Evolutionary conservation across 2,888 invertebrate genomes (phyloP).

Genomic region (Philereme transversata): DNA sequence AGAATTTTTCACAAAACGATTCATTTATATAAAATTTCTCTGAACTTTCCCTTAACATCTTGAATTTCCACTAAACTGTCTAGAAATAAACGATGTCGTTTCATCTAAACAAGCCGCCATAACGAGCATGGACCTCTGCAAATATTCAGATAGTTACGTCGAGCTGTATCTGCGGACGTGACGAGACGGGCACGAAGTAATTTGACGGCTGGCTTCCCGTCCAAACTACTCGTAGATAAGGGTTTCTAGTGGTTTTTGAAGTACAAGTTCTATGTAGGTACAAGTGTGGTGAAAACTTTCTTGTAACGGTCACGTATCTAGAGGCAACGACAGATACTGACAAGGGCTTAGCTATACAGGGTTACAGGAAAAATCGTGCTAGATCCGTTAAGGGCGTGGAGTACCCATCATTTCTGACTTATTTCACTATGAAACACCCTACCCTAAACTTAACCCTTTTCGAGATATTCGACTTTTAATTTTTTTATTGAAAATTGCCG

Average conservation of each 20-base stretch:
- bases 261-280: constrained; percentile 8
- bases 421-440: no score
- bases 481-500: no score
- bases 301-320: constrained; percentile 16
- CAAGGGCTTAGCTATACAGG: no score
- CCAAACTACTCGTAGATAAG: constrained; percentile 32
- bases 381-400: no score
- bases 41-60: constrained; percentile 8
- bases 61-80: constrained; percentile 19
- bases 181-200: constrained; percentile 32
- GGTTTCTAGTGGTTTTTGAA: constrained; percentile 24
- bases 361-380: no score
- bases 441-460: no score
- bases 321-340: no score
- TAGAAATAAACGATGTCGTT: constrained; percentile 29
- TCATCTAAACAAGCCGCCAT: constrained; percentile 26
- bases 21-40: constrained; percentile 6
- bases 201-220: constrained; percentile 34
- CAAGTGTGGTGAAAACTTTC: constrained; percentile 19
- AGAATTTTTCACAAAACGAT: constrained; percentile 2
- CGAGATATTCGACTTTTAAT: no score
- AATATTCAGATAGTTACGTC: constrained; percentile 35
- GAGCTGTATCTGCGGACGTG: constrained; percentile 34
- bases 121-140: constrained; percentile 27
- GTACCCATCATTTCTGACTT: no score